These are phyloP conservation scores for Stomorhina lunata DNA, from an alignment of 2,888 invertebrate genomes.

Conservation along the genomic window DNA sequence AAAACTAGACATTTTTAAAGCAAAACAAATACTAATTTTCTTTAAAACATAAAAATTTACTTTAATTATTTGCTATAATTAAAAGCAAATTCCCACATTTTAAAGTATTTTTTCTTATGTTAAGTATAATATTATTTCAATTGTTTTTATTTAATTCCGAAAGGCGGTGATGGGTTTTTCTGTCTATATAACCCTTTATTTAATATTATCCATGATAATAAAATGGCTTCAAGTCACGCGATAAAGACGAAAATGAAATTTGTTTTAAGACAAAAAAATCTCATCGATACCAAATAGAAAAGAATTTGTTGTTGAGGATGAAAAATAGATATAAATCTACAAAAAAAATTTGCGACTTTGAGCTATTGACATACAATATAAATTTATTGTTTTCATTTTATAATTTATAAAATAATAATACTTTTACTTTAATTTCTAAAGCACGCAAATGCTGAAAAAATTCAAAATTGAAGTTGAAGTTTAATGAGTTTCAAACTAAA, in stretches of 20 bases:
- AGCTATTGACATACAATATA: conserved; percentile 59
- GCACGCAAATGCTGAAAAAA: neutral
- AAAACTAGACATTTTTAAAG: too few relatives aligned
- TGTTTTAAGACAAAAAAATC: neutral
- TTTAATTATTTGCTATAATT: neutral
- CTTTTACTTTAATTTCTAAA: conserved; percentile 8
- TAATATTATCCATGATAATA: neutral
- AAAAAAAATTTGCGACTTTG: conserved; percentile 60
- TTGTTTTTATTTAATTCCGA: neutral
- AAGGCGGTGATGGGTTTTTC: neutral
- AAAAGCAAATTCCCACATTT: neutral
- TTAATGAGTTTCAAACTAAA: neutral
- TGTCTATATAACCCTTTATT: neutral
- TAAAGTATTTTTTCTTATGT: neutral
- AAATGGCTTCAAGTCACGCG: conserved; percentile 58
- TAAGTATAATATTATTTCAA: neutral
- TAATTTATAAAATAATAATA: neutral
- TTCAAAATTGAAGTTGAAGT: conserved; percentile 18
- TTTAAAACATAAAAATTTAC: neutral
- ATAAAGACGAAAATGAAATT: conserved; percentile 26
- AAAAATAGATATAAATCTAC: neutral
- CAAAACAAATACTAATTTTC: neutral
- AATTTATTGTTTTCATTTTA: neutral
- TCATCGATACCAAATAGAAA: neutral
- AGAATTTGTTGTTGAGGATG: neutral